These are phyloP conservation scores for Lipophrys pholis DNA, from an alignment of 2,113 vertebrate genomes.

Conservation along the genomic window DNA sequence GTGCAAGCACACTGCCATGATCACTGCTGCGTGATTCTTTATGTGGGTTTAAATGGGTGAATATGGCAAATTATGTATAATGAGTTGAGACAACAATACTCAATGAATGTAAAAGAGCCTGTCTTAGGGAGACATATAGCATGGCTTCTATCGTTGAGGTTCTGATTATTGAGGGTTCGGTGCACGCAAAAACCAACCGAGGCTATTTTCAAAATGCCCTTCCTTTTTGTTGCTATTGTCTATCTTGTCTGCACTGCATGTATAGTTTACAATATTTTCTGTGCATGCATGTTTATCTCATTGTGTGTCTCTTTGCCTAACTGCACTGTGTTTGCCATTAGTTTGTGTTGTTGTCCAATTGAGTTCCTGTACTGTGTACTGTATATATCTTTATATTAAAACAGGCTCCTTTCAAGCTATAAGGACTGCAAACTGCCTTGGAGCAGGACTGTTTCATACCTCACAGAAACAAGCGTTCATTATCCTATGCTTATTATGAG, in stretches of 20 bases:
- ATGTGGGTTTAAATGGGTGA: no score
- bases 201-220: conserved; percentile 16
- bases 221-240: conserved; percentile 14
- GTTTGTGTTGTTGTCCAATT: conserved; percentile 6
- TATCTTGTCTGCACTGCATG: conserved; percentile 16
- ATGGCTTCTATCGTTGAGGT: no score
- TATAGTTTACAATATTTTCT: conserved; percentile 11
- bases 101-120: no score
- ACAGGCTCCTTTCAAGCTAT: background rate
- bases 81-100: no score
- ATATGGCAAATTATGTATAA: no score
- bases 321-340: conserved; percentile 7
- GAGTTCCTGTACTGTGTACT: background rate
- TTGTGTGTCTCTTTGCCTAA: conserved; percentile 4
- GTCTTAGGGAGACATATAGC: no score
- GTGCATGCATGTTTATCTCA: background rate
- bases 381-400: background rate
- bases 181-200: background rate
- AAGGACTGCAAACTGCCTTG: no score
- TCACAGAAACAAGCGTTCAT: background rate
- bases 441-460: no score
- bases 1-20: no score
- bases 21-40: no score
- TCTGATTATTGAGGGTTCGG: no score
- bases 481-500: background rate